Percentiles rank a stretch among this genome's conserved stretches.
These are phyloP conservation scores for Prenolepis imparis DNA, from an alignment of 2,888 invertebrate species.

Conservation along the genomic window DNA sequence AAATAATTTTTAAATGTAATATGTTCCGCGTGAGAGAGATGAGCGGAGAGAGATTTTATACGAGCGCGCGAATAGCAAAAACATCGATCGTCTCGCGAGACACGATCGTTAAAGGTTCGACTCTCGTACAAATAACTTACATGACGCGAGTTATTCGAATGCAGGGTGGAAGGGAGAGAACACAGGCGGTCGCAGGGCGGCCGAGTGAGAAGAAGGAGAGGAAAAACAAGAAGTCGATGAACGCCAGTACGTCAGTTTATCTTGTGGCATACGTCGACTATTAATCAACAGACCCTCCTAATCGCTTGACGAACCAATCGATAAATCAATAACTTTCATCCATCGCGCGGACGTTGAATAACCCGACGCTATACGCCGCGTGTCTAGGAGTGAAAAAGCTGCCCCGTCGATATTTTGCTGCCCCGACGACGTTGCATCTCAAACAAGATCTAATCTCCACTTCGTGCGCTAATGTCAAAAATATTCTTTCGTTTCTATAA, in stretches of 20 bases:
- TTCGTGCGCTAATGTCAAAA: conserved; percentile 22
- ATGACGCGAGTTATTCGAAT: conserved; percentile 72
- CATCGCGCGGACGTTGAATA: conserved; percentile 65
- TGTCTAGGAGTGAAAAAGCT: conserved; percentile 53
- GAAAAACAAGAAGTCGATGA: conserved; percentile 74
- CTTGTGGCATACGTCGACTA: conserved; percentile 78
- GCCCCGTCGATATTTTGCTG: conserved; percentile 29
- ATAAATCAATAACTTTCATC: conserved; percentile 82
- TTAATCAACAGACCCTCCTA: conserved; percentile 82
- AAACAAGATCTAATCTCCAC: conserved; percentile 41
- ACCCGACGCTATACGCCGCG: conserved; percentile 45
- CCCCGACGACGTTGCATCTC: not conserved
- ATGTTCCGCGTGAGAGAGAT: conserved; percentile 20
- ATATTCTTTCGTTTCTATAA: conserved; percentile 9
- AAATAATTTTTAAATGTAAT: conserved; percentile 12
- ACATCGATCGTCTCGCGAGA: conserved; percentile 68
- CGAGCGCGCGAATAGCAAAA: conserved; percentile 54
- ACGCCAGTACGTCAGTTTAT: conserved; percentile 74
- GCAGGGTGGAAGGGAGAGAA: conserved; percentile 39
- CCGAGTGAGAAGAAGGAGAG: conserved; percentile 63
- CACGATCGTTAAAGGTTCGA: conserved; percentile 69
- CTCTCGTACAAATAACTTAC: conserved; percentile 78
- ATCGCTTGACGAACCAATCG: conserved; percentile 79
- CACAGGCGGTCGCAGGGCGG: conserved; percentile 45
- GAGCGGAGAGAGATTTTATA: conserved; percentile 20